phyloP scores from a whole-genome alignment of 2,888 invertebrate species.

The Crocallis elinguaria region DNA sequence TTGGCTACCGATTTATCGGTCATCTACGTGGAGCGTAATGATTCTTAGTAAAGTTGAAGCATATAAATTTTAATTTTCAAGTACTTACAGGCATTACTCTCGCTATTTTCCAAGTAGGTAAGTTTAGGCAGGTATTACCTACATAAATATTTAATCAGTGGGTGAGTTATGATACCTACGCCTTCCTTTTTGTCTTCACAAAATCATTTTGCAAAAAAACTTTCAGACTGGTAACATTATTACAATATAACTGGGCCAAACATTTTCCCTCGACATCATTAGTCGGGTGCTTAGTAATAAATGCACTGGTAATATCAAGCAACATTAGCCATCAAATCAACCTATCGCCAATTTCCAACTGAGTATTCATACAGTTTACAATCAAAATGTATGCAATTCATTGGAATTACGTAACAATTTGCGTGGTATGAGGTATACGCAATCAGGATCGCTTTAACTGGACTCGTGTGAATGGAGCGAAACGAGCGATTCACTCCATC shows the following conservation, averaged over 20 bases:
- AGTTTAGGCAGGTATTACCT: conserved; percentile 8
- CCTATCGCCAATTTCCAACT: conserved; percentile 11
- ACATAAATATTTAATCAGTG: conserved; percentile 13
- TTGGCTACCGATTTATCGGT: conserved; percentile 26
- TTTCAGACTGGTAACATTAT: too few species aligned
- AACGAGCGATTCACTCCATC: conserved; percentile 58
- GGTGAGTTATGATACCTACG: conserved; percentile 8
- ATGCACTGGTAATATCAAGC: neutral
- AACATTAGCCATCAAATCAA: conserved; percentile 2
- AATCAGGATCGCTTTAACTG: conserved; percentile 68
- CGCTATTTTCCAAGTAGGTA: neutral
- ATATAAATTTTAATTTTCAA: conserved; percentile 20
- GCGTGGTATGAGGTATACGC: conserved; percentile 60
- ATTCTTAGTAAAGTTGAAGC: conserved; percentile 18
- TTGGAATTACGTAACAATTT: conserved; percentile 61
- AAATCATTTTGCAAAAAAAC: neutral
- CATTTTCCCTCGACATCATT: too few species aligned
- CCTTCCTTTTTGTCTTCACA: conserved; percentile 6
- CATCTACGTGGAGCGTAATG: conserved; percentile 14
- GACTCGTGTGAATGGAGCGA: conserved; percentile 55
- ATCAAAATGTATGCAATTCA: conserved; percentile 46
- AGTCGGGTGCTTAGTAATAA: too few species aligned
- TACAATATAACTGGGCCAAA: too few species aligned
- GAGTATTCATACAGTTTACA: conserved; percentile 36
- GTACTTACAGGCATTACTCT: conserved; percentile 7